Evolutionary conservation across 2,797 vertebrate genomes (phyloP), one percentile per base, ranked within the genome.

Genomic region (Sebastes dallii): DNA sequence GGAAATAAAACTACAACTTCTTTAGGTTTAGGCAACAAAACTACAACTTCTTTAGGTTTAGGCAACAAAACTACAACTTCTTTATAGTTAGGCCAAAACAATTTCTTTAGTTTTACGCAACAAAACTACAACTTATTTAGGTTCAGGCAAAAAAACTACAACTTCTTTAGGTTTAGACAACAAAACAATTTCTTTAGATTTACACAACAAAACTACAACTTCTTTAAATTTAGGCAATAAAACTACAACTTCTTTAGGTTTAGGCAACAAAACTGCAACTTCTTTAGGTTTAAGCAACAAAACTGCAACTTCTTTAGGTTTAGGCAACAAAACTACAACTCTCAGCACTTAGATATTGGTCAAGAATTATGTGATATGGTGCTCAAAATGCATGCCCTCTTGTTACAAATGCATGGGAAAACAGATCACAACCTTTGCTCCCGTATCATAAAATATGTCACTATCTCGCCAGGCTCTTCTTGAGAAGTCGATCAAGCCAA

Each of bases 391-490:
- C 39, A 29, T 20, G 62, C 39, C 50, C 7, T 24, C 10, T 4
- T 59, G 25, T 32, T 56, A 52, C 29, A 36, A 11, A 72, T 46
- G 36, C 73, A 70, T 83, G 80, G 77, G 76, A 85, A 75, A 86
- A 74, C 32, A 22, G 32, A 72, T 77, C 55, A 22, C 25, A 72
- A 77, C 82, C 78, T 73, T 70, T 73, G 59, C 20, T 73, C 72
- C 71, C 22, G 2, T 58, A 69, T 79, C 36, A 72, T 66, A 6
- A 75, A 77, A 56, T 64, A 66, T 66, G 59, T 66, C 81, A 25
- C 18, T 6, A 6, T 54, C 54, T 46, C 1, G 4, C 39, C 7
- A 24, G 39, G 20, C 75, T 55, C 3, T 22, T 66, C 30, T 52
- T 42, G 61, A 86, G 24, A 80, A 77, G 79, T 76, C 2, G 9